Evolutionary conservation across 2,888 invertebrate genomes (phyloP).

Genomic region (Cheilosia urbana): DNA sequence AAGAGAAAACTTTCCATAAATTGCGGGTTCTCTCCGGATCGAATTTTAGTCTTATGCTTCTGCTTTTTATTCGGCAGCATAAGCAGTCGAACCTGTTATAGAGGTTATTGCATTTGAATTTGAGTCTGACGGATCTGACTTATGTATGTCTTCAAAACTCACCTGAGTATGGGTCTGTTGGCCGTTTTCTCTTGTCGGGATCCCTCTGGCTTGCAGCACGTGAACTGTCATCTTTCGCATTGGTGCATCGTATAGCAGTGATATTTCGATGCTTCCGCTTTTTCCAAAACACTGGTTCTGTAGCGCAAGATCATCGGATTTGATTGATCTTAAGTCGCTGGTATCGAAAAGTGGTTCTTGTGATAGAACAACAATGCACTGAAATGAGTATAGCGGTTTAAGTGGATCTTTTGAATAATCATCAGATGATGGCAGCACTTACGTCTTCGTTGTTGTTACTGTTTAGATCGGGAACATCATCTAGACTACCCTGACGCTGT

Average conservation of each 20-base stretch:
- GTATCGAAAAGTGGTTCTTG: conserved; percentile 84
- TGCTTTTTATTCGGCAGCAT: conserved; percentile 96
- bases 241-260: conserved; percentile 94
- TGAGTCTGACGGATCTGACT: background rate
- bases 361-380: conserved; percentile 85
- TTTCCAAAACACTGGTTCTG: conserved; percentile 84
- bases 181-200: conserved; percentile 89
- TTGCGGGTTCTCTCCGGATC: conserved; percentile 95
- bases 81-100: conserved; percentile 91
- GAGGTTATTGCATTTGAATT: conserved; percentile 4
- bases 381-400: conserved; percentile 42
- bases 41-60: conserved; percentile 96
- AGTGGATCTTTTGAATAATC: no score
- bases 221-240: conserved; percentile 96
- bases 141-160: conserved; percentile 33
- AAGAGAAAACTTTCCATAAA: conserved; percentile 96
- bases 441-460: conserved; percentile 89
- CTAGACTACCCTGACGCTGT: conserved; percentile 81
- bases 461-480: conserved; percentile 85
- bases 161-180: conserved; percentile 89
- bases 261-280: conserved; percentile 93
- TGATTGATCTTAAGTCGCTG: conserved; percentile 83
- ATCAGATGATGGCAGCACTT: conserved; percentile 80
- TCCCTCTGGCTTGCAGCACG: conserved; percentile 93
- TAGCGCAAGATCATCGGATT: conserved; percentile 83